phyloP scores from a whole-genome alignment of 2,797 vertebrate genomes.

The Craterocephalus amniculus region DNA sequence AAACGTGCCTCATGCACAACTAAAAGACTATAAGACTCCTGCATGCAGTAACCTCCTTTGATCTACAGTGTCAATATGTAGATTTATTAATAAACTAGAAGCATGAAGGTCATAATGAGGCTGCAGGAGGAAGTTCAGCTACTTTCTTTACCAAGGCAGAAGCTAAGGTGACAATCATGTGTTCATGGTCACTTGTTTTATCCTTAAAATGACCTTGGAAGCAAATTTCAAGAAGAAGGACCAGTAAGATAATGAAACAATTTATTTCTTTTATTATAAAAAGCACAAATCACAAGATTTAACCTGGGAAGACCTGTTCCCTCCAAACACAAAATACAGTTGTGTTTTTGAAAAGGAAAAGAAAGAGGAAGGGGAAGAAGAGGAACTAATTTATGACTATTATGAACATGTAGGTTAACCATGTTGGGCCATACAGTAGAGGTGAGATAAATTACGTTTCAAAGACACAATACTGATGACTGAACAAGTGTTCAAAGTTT shows the following conservation, averaged over 20 bases:
- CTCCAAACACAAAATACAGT: not conserved
- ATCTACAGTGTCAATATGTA: not conserved
- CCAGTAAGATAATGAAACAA: too few species aligned
- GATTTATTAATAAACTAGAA: slow-evolving; percentile 4
- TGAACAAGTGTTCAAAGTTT: too few species aligned
- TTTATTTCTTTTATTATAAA: not conserved
- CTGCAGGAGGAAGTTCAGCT: slow-evolving; percentile 3
- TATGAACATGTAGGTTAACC: too few species aligned
- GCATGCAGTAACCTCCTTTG: slow-evolving; percentile 6
- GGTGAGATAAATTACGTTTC: too few species aligned
- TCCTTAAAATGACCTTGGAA: not conserved
- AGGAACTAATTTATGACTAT: too few species aligned
- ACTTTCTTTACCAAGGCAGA: not conserved
- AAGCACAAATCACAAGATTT: not conserved
- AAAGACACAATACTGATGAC: too few species aligned
- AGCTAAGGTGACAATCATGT: not conserved
- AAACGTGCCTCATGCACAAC: not conserved
- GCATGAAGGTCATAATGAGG: not conserved
- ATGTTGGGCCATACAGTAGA: too few species aligned
- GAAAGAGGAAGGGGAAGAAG: too few species aligned
- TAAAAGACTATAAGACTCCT: slow-evolving; percentile 1
- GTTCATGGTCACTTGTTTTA: not conserved
- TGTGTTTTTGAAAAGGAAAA: too few species aligned
- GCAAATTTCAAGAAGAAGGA: not conserved
- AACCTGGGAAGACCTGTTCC: not conserved